Conservation (phyloP, 2,113 vertebrate genomes). For the Speoplatyrhinus poulsoni region DNA sequence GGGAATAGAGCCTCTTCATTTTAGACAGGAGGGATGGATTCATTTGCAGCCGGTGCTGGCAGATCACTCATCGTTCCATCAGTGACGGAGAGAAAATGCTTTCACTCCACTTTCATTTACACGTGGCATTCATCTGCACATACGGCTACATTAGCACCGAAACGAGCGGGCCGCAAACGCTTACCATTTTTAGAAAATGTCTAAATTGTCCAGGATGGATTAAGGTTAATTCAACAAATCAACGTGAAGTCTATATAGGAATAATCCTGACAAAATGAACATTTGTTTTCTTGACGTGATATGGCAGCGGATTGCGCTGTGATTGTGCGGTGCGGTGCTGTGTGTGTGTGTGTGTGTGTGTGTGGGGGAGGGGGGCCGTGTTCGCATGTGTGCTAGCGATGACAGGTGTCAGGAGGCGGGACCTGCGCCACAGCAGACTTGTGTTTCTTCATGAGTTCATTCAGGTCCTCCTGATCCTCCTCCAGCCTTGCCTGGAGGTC, state of each 20-base stretch:
- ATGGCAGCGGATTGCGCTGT: not conserved
- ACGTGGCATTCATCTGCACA: constrained; percentile 32
- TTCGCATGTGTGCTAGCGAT: not conserved
- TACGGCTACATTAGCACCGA: constrained; percentile 11
- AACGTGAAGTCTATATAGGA: not conserved
- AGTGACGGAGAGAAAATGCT: constrained; percentile 17
- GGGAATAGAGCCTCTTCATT: constrained; percentile 34
- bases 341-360: not conserved
- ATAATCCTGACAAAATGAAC: not conserved
- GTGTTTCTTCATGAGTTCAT: constrained; percentile 99
- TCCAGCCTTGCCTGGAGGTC: constrained; percentile 94
- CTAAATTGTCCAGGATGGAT: constrained; percentile 2
- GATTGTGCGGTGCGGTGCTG: not conserved
- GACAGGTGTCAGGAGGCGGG: not conserved
- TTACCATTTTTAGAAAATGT: not conserved
- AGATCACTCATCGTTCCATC: constrained; percentile 44
- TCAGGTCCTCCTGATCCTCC: constrained; percentile 97
- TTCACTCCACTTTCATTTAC: constrained; percentile 22
- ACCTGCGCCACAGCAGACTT: constrained; percentile 95
- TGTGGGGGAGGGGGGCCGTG: no score
- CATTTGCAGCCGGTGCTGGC: constrained; percentile 25
- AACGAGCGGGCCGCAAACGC: not conserved
- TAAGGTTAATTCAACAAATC: not conserved
- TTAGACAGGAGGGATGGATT: constrained; percentile 39
- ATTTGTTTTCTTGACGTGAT: not conserved